Evolutionary conservation across 2,888 invertebrate genomes (phyloP).

Genomic region (Dryomyza anilis): DNA sequence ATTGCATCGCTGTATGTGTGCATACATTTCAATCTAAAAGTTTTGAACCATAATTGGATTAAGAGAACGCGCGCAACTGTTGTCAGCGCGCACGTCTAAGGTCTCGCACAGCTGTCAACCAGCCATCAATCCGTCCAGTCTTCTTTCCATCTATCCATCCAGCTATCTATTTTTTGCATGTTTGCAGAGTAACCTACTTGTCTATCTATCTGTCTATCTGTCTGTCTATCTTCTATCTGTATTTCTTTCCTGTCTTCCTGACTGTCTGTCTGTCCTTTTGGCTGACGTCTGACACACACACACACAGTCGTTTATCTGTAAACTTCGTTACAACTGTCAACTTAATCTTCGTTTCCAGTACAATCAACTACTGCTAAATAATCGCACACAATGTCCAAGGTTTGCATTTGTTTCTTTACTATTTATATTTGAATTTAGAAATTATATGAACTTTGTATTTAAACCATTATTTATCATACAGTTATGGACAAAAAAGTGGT

Average conservation of each 20-base stretch:
- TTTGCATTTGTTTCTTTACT: conserved; percentile 16
- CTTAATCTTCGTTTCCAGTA: not conserved
- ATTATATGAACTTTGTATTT: no score
- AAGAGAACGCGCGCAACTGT: conserved; percentile 17
- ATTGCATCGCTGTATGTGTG: conserved; percentile 1
- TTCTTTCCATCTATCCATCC: no score
- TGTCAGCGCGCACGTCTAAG: no score
- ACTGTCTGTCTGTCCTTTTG: not conserved
- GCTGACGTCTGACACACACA: not conserved
- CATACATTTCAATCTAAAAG: conserved; percentile 1
- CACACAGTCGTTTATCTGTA: no score
- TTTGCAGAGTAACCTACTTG: not conserved
- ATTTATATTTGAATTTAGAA: no score
- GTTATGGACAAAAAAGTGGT: no score
- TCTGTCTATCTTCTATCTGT: not conserved
- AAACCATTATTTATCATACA: no score
- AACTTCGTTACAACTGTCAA: not conserved
- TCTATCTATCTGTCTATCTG: conserved; percentile 8
- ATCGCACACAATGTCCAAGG: conserved; percentile 30
- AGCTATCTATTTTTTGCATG: not conserved
- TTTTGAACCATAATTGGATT: conserved; percentile 32
- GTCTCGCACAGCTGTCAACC: no score
- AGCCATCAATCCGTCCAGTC: no score
- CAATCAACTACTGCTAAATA: conserved; percentile 20
- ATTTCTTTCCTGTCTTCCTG: no score